These are phyloP conservation scores for Hypolimnas misippus DNA, from an alignment of 2,888 invertebrate species.

Conservation along the genomic window DNA sequence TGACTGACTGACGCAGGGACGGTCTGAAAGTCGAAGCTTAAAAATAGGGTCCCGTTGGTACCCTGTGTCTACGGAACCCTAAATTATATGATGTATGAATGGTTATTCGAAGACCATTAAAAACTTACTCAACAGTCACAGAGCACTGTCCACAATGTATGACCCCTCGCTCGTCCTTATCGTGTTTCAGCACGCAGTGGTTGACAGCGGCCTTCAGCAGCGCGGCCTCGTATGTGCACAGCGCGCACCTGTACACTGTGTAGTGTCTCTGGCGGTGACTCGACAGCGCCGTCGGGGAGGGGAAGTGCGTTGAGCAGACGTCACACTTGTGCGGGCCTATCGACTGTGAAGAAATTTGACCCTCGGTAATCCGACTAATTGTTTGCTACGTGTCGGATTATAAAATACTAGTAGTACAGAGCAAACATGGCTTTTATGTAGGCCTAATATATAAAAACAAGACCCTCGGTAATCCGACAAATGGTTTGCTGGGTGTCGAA, in stretches of 20 bases:
- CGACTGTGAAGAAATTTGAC: constrained; percentile 47
- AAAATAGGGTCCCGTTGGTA: no score
- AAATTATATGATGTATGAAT: no score
- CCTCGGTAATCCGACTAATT: no score
- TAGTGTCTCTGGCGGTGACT: constrained; percentile 55
- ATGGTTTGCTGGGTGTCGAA: no score
- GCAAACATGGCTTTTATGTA: no score
- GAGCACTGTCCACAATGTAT: constrained; percentile 60
- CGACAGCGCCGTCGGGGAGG: constrained; percentile 21
- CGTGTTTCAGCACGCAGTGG: constrained; percentile 56
- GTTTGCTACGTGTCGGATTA: no score
- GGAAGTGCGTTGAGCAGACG: constrained; percentile 53
- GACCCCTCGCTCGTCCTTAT: constrained; percentile 41
- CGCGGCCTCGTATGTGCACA: constrained; percentile 53
- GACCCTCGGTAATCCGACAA: no score
- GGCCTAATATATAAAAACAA: no score
- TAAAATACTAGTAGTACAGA: no score
- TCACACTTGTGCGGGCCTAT: constrained; percentile 51
- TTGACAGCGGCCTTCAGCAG: constrained; percentile 47
- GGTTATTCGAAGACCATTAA: not conserved
- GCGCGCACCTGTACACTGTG: constrained; percentile 49
- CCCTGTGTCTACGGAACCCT: no score
- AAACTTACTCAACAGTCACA: constrained; percentile 50
- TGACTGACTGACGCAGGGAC: no score
- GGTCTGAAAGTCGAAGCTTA: no score